Conservation (phyloP, 2,888 invertebrate species). For the Enchytraeus crypticus region DNA sequence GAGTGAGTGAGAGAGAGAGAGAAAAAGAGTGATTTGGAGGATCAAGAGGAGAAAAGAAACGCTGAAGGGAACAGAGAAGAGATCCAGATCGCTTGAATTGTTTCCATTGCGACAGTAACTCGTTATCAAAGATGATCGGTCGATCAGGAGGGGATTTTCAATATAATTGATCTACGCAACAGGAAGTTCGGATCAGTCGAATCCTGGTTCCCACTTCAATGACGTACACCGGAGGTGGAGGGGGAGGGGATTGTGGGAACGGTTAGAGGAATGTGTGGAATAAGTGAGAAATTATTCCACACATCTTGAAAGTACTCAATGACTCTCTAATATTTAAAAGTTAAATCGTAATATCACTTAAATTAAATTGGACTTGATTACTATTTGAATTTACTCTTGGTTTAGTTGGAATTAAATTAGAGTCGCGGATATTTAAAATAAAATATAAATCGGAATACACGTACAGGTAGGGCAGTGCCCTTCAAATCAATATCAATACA, state of each 20-base stretch:
- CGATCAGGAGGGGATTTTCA: constrained; percentile 5
- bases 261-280: too few relatives aligned
- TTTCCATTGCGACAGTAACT: constrained; percentile 5
- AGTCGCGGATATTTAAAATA: not conserved
- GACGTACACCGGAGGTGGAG: not conserved
- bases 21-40: too few relatives aligned
- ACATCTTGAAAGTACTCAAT: too few relatives aligned
- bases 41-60: too few relatives aligned
- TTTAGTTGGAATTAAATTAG: not conserved
- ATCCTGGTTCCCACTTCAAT: not conserved
- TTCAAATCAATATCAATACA: too few relatives aligned
- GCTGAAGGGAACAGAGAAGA: not conserved
- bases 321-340: too few relatives aligned
- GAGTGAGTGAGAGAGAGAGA: too few relatives aligned
- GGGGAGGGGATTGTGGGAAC: not conserved
- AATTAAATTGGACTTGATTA: not conserved
- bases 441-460: not conserved
- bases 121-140: not conserved
- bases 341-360: not conserved
- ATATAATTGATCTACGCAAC: constrained; percentile 1
- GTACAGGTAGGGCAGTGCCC: not conserved
- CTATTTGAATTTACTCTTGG: not conserved
- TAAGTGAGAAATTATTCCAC: too few relatives aligned
- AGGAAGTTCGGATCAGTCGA: not conserved
- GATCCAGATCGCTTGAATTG: not conserved